Percentiles rank a stretch among this genome's conserved stretches.
Conservation (phyloP, 2,888 invertebrate genomes). For the Cheilosia soror region DNA sequence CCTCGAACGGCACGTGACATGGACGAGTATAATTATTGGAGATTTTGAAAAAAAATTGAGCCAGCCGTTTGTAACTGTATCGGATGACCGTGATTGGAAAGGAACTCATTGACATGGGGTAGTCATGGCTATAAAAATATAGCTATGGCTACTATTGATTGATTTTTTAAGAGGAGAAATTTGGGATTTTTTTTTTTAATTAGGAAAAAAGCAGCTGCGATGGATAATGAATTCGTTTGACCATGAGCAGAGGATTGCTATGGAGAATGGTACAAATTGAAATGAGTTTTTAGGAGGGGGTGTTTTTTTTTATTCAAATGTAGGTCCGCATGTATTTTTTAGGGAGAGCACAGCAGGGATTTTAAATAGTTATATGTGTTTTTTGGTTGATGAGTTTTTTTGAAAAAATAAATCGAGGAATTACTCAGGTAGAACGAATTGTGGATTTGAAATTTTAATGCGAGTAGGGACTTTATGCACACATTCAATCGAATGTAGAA, state of each 20-base stretch:
- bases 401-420: not conserved
- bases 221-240: constrained; percentile 58
- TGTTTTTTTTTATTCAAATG: constrained; percentile 22
- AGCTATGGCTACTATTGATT: constrained; percentile 49
- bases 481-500: too few relatives aligned
- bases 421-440: not conserved
- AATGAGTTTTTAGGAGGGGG: constrained; percentile 40
- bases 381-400: not conserved
- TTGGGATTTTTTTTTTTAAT: constrained; percentile 53
- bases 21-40: constrained; percentile 59
- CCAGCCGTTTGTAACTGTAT: constrained; percentile 62
- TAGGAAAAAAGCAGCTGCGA: constrained; percentile 66
- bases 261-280: constrained; percentile 11
- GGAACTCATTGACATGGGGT: constrained; percentile 51
- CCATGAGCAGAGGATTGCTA: constrained; percentile 42
- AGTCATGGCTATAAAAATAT: constrained; percentile 30
- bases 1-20: constrained; percentile 70
- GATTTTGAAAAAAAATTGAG: constrained; percentile 44
- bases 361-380: not conserved
- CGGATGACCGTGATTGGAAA: constrained; percentile 69
- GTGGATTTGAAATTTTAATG: not conserved
- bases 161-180: constrained; percentile 64
- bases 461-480: too few relatives aligned
- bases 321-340: constrained; percentile 8
- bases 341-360: constrained; percentile 29